Percentiles rank a stretch among this genome's conserved stretches.
These are phyloP conservation scores for Dolomedes plantarius DNA, from an alignment of 2,888 invertebrate species.

Conservation along the genomic window DNA sequence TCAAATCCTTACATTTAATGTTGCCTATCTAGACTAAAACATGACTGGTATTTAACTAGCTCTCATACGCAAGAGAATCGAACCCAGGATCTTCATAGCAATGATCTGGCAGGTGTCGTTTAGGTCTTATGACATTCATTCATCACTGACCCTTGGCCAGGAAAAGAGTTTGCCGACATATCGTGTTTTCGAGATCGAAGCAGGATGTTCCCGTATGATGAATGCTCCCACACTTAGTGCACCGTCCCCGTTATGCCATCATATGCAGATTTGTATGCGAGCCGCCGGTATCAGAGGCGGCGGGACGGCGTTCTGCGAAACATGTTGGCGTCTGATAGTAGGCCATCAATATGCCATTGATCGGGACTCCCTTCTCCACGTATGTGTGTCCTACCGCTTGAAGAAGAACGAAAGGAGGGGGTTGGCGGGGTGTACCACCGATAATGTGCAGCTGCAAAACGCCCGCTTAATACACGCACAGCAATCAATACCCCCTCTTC, in stretches of 20 bases:
- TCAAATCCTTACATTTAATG: no score
- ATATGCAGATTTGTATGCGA: slow-evolving; percentile 18
- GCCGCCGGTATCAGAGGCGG: neutral
- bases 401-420: slow-evolving; percentile 25
- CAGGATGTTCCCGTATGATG: no score
- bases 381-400: slow-evolving; percentile 48
- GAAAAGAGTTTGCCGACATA: no score
- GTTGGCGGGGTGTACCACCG: slow-evolving; percentile 15
- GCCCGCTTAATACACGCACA: slow-evolving; percentile 49
- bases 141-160: no score
- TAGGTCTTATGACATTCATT: no score
- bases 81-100: no score
- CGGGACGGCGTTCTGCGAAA: slow-evolving; percentile 17
- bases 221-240: neutral
- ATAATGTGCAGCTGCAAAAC: slow-evolving; percentile 63
- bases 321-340: slow-evolving; percentile 66
- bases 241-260: neutral
- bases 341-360: slow-evolving; percentile 71
- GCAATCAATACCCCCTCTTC: slow-evolving; percentile 15
- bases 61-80: no score
- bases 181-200: no score
- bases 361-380: slow-evolving; percentile 15
- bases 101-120: no score
- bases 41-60: no score
- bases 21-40: no score